phyloP scores from a whole-genome alignment of 2,113 vertebrate genomes.

The Alethe diademata region DNA sequence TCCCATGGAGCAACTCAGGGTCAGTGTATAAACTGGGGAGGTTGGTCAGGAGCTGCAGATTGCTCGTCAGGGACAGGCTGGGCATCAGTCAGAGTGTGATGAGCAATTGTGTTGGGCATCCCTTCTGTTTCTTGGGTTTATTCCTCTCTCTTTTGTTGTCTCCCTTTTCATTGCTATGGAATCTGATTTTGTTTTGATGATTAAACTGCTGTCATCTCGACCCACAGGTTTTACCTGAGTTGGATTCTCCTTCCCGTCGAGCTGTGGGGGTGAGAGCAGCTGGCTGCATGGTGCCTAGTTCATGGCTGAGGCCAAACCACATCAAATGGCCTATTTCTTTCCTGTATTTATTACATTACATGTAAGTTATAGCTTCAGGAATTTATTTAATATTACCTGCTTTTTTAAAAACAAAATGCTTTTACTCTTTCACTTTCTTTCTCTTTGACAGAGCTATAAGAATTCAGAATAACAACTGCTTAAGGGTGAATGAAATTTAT shows the following conservation, averaged over 20 bases:
- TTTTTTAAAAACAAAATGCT: not conserved
- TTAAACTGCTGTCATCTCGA: not conserved
- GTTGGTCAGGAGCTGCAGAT: not conserved
- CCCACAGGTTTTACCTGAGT: not conserved
- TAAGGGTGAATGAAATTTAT: not conserved
- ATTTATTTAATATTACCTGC: not conserved
- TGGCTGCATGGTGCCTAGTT: accelerated
- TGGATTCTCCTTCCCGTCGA: accelerated
- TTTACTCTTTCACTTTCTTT: not conserved
- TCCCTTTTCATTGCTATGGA: not conserved
- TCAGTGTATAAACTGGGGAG: not conserved
- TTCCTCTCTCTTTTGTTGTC: not conserved
- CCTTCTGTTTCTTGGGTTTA: not conserved
- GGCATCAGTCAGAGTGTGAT: not conserved
- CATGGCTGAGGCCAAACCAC: not conserved
- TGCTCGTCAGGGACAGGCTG: accelerated
- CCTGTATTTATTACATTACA: not conserved
- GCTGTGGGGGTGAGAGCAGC: not conserved
- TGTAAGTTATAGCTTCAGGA: not conserved
- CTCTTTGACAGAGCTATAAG: not conserved
- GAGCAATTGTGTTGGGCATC: not conserved
- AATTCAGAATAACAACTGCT: not conserved
- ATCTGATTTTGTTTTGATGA: not conserved
- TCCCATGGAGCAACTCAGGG: not conserved
- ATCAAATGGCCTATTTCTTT: not conserved